Evolutionary conservation across 2,797 vertebrate genomes (phyloP), one percentile per base, ranked within the genome.

Genomic region (Gallinago solitaria): DNA sequence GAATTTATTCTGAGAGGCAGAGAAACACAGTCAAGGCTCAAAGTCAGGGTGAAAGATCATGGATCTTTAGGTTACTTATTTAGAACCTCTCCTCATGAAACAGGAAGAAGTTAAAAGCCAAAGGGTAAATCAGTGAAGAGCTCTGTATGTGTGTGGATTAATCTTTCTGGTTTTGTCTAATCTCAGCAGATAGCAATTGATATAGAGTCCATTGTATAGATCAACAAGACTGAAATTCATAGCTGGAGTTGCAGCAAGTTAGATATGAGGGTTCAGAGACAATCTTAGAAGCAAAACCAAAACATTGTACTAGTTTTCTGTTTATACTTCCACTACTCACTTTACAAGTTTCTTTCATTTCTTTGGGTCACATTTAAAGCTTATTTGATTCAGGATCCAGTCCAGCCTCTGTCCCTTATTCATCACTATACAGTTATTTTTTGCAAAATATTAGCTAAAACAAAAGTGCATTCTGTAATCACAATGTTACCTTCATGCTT

Each of bases 111-210:
- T 32, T 60, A 59, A 82, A 94, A 76, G 6, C 5, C 19, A 48
- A 67, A 81, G 4, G 1, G 9, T 57, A 48, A 74, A 63, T 43
- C 12, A 65, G 16, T 9, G 11, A 7, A 67, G 47, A 33, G 4
- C 2, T 80, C 15, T 71, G 2, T 47, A 25, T 30, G 14, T 43
- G 3, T 69, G 33, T 65, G 59, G 74, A 81, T 73, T 45, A 75
- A 61, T 33, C 10, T 41, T 84, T 70, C 43, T 47, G 16, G 12
- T 32, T 91, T 57, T 79, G 9, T 41, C 19, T 65, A 89, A 39
- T 2, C 7, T 88, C 37, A 45, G 20, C 32, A 65, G 21, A 51
- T 2, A 56, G 3, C 2, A 4, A 16, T 16, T 3, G 4, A 8
- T 33, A 35, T 16, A 79, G 3, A 53, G 7, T 28, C 13, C 25